Conservation (phyloP, 2,888 invertebrate genomes). For the Cristatella mucedo region DNA sequence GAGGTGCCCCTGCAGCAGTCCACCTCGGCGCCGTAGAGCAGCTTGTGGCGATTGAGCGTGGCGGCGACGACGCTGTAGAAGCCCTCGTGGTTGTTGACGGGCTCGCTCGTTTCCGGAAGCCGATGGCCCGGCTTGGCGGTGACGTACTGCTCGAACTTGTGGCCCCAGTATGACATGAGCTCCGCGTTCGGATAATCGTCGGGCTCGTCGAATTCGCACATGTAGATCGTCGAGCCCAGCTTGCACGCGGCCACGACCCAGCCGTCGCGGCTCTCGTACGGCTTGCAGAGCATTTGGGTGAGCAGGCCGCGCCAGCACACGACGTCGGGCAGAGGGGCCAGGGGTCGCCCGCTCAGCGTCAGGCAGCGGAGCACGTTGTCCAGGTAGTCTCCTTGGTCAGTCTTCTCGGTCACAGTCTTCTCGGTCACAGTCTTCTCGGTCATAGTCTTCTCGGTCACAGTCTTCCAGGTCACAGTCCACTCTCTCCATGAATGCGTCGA, state of each 20-base stretch:
- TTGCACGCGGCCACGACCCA: conserved; percentile 56
- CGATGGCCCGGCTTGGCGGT: conserved; percentile 38
- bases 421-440: no score
- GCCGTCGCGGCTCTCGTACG: conserved; percentile 50
- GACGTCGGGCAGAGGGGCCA: conserved; percentile 48
- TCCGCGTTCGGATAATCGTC: conserved; percentile 17
- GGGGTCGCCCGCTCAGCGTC: no score
- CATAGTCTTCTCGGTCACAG: no score
- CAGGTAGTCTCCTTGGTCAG: no score
- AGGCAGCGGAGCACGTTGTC: no score
- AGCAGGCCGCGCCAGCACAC: conserved; percentile 56
- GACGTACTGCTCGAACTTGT: conserved; percentile 60
- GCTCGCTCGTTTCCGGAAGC: conserved; percentile 39
- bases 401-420: no score
- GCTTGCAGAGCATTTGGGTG: conserved; percentile 50
- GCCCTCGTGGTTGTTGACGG: conserved; percentile 52
- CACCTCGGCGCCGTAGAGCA: conserved; percentile 60
- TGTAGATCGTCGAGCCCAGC: conserved; percentile 49
- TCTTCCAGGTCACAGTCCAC: no score
- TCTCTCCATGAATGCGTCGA: no score
- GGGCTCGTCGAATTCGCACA: conserved; percentile 51
- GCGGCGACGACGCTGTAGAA: conserved; percentile 51
- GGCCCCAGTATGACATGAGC: conserved; percentile 51
- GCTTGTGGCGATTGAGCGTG: conserved; percentile 44
- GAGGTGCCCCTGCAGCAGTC: conserved; percentile 45